A percentile compares a stretch with the other conserved stretches of the same genome.
phyloP scores from a whole-genome alignment of 2,888 invertebrate species.

The Nomada flava region DNA sequence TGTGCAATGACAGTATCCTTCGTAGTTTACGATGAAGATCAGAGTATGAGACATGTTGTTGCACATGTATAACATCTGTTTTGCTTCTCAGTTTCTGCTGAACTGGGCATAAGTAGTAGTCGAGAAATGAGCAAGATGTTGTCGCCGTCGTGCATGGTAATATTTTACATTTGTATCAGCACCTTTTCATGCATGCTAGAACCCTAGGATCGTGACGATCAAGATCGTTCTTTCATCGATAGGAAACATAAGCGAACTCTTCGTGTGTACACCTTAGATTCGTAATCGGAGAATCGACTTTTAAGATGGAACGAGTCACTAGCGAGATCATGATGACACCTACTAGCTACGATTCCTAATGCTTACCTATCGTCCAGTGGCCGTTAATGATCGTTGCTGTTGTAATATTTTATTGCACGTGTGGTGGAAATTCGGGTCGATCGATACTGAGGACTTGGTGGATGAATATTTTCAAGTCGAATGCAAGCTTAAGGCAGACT shows the following conservation, averaged over 20 bases:
- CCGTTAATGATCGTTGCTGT: constrained; percentile 56
- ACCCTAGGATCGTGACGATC: constrained; percentile 23
- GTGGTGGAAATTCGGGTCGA: constrained; percentile 6
- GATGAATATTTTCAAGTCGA: not conserved
- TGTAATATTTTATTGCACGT: constrained; percentile 40
- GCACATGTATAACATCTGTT: not conserved
- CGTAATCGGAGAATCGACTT: constrained; percentile 15
- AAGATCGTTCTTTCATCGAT: constrained; percentile 40
- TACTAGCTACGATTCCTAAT: constrained; percentile 35
- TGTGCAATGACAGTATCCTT: constrained; percentile 4
- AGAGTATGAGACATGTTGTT: not conserved
- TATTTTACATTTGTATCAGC: constrained; percentile 31
- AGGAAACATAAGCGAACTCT: constrained; percentile 28
- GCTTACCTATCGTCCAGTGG: constrained; percentile 44
- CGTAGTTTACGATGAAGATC: not conserved
- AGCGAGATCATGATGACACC: constrained; percentile 39
- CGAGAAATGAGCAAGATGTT: constrained; percentile 23
- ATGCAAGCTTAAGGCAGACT: not conserved
- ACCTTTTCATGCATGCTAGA: constrained; percentile 39
- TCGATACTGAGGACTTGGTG: constrained; percentile 14
- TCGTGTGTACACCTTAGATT: constrained; percentile 27
- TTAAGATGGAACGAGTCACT: constrained; percentile 19
- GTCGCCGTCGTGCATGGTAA: constrained; percentile 1
- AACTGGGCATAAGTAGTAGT: constrained; percentile 23
- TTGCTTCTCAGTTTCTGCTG: not conserved